Base-by-base conservation (phyloP, 2,113 vertebrate genomes). In the Chloroceryle aenea region DNA sequence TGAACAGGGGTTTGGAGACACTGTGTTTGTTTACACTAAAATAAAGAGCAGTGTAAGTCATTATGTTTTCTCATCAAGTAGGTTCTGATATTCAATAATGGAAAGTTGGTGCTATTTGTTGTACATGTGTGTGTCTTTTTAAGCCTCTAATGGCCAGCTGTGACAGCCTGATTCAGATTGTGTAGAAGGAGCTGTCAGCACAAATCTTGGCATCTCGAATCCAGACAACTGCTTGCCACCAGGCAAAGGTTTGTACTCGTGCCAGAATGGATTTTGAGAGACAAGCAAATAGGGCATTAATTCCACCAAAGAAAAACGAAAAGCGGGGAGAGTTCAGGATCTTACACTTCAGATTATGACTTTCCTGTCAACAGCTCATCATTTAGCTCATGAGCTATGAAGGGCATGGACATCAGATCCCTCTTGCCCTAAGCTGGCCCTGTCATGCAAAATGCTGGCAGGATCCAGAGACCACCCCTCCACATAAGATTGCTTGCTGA, bases 241-340 rank as follows among this genome's bases (percentile, higher is more conserved):
- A 91, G 82, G 97, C 94, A 8, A 96, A 90, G 97, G 95, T 89
- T 95, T 98, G 97, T 97, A 96, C 89, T 96, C 34, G 26, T 97
- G 98, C 98, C 98, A 98, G 97, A 95, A 97, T 68, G 94, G 96
- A 96, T 97, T 98, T 95, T 97, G 97, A 97, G 97, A 98, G 96
- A 97, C 95, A 96, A 96, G 97, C 96, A 97, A 98, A 97, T 94
- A 97, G 97, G 97, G 96, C 95, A 75, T 94, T 82, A 96, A 95
- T 93, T 95, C 90, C n/a, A 3, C 97, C 97, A 97, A 97, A 96
- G 93, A 95, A 95, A 97, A 97, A 93, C 6, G 72, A 96, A 98
- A 98, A 93, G 95, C 7, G 29, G 93, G 87, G 93, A 83, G 89
- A 95, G 94, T 85, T 80, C 27, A 66, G 93, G 95, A 97, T 97